Conservation (phyloP, 2,113 vertebrate genomes). For the Elephas maximus region DNA sequence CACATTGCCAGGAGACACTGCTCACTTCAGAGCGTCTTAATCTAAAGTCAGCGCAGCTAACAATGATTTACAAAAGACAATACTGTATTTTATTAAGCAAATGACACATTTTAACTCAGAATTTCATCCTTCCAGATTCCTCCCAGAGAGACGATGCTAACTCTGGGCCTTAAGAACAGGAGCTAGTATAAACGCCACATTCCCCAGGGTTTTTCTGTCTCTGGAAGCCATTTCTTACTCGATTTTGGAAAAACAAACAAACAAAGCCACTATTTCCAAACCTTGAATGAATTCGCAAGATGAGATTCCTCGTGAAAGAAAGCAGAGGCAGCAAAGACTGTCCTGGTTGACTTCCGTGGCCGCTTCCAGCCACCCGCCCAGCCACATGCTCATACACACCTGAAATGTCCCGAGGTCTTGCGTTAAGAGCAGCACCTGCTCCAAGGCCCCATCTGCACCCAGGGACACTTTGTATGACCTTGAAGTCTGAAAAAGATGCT, state of each 20-base stretch:
- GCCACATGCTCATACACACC: not conserved
- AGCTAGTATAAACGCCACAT: not conserved
- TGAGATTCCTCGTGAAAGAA: slow-evolving; percentile 29
- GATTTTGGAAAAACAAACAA: slow-evolving; percentile 17
- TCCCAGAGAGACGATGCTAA: not conserved
- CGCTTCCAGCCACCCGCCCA: not conserved
- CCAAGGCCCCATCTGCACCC: not conserved
- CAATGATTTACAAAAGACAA: slow-evolving; percentile 57
- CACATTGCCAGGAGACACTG: slow-evolving; percentile 16
- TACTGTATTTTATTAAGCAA: not conserved
- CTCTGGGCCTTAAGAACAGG: not conserved
- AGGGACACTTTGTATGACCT: not conserved
- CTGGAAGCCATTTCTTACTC: slow-evolving; percentile 13
- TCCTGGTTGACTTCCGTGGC: not conserved
- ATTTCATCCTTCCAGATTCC: not conserved
- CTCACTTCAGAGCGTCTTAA: slow-evolving; percentile 7
- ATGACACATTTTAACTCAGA: slow-evolving; percentile 7
- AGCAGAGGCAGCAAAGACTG: not conserved
- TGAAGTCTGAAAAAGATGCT: not conserved
- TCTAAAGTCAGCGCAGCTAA: not conserved
- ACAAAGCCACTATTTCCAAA: slow-evolving; percentile 6
- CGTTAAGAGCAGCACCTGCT: not conserved
- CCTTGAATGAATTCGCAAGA: not conserved
- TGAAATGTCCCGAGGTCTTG: not conserved
- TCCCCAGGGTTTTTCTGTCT: slow-evolving; percentile 57